phyloP scores from a whole-genome alignment of 2,888 invertebrate species.

The Meiosimyza decipiens region DNA sequence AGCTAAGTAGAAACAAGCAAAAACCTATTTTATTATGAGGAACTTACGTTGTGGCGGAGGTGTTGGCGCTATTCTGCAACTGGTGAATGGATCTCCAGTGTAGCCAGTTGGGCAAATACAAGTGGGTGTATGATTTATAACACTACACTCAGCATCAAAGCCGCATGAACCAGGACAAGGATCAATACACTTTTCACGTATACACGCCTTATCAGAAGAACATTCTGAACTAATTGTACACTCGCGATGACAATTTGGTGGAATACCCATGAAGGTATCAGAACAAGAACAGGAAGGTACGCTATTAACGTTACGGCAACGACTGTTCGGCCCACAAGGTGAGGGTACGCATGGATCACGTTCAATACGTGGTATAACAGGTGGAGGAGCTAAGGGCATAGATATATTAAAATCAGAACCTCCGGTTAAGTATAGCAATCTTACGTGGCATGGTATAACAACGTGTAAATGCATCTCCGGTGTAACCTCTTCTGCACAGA shows the following conservation, averaged over 20 bases:
- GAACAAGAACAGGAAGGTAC: constrained; percentile 76
- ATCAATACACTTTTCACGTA: constrained; percentile 76
- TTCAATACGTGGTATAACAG: constrained; percentile 51
- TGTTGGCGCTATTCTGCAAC: constrained; percentile 62
- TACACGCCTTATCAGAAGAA: constrained; percentile 75
- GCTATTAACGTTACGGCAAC: constrained; percentile 71
- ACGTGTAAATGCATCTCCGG: constrained; percentile 80
- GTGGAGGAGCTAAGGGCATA: constrained; percentile 51
- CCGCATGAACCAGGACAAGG: constrained; percentile 79
- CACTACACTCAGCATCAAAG: constrained; percentile 71
- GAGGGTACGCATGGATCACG: constrained; percentile 75
- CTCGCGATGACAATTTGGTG: constrained; percentile 79
- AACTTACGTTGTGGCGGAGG: constrained; percentile 55
- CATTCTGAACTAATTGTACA: constrained; percentile 79
- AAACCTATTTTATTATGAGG: constrained; percentile 4
- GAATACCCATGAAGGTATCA: constrained; percentile 73
- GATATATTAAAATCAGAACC: background rate
- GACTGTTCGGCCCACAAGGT: constrained; percentile 75
- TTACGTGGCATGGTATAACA: constrained; percentile 70
- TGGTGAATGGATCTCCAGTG: constrained; percentile 71
- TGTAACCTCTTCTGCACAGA: constrained; percentile 75
- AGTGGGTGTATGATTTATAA: constrained; percentile 75
- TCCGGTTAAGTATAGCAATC: constrained; percentile 34
- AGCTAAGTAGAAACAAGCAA: constrained; percentile 16
- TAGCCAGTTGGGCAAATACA: constrained; percentile 73